phyloP scores from a whole-genome alignment of 2,888 invertebrate genomes.

The Tortricodes alternella region DNA sequence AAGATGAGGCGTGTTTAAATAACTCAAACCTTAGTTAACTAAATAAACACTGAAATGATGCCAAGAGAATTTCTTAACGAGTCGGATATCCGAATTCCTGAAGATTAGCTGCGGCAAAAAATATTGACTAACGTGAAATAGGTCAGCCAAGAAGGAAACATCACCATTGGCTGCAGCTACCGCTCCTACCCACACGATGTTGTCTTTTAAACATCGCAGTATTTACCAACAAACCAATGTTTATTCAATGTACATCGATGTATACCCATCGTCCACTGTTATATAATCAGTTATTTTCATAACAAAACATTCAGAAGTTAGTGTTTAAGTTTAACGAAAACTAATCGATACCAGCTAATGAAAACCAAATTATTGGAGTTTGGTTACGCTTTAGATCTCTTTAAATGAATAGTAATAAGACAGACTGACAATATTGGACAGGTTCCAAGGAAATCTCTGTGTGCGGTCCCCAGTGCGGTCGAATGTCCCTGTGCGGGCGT shows the following conservation, averaged over 20 bases:
- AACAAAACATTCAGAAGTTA: constrained; percentile 26
- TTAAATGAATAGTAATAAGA: constrained; percentile 25
- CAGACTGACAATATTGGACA: constrained; percentile 49
- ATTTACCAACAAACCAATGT: constrained; percentile 63
- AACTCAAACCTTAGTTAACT: constrained; percentile 17
- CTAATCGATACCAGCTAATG: constrained; percentile 19
- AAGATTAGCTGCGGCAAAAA: constrained; percentile 20
- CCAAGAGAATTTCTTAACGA: constrained; percentile 30
- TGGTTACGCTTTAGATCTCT: constrained; percentile 10
- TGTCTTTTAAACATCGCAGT: constrained; percentile 56
- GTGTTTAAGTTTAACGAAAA: constrained; percentile 15
- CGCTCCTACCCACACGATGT: constrained; percentile 54
- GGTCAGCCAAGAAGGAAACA: constrained; percentile 33
- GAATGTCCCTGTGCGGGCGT: constrained; percentile 32
- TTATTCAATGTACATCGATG: constrained; percentile 45
- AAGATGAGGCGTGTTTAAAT: constrained; percentile 6
- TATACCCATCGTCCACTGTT: constrained; percentile 27
- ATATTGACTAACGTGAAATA: constrained; percentile 31
- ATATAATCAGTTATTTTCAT: constrained; percentile 29
- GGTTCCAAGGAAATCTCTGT: constrained; percentile 58
- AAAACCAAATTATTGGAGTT: constrained; percentile 3
- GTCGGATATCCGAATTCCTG: constrained; percentile 30
- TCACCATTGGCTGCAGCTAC: constrained; percentile 9
- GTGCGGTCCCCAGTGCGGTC: constrained; percentile 53
- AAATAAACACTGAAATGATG: constrained; percentile 22